These are phyloP conservation scores for Meghimatium bilineatum DNA, from an alignment of 2,888 invertebrate genomes.

Conservation along the genomic window DNA sequence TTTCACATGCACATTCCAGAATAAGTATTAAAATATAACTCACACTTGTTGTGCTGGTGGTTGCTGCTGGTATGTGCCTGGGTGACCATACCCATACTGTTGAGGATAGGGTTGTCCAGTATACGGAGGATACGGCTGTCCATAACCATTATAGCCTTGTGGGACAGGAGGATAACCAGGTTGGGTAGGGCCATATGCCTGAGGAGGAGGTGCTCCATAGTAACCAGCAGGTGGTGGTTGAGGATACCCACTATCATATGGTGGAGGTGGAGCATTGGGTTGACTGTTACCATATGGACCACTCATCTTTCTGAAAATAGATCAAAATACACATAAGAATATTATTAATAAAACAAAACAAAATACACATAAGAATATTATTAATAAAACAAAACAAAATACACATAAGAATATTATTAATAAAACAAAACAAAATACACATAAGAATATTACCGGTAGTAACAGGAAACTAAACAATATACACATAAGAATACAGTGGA, in stretches of 20 bases:
- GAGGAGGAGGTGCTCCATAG: constrained; percentile 38
- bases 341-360: neutral
- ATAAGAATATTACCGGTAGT: too few relatives aligned
- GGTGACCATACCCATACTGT: constrained; percentile 32
- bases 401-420: too few relatives aligned
- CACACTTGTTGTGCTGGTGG: constrained; percentile 37
- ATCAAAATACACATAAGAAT: neutral
- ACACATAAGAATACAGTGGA: too few relatives aligned
- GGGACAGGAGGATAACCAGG: neutral
- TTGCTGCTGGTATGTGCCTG: constrained; percentile 24
- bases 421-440: too few relatives aligned
- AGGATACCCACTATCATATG: constrained; percentile 32
- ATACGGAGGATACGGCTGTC: constrained; percentile 17
- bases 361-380: too few relatives aligned
- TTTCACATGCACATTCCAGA: too few relatives aligned
- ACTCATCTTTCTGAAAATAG: constrained; percentile 25
- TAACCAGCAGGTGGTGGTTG: constrained; percentile 8
- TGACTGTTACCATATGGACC: neutral
- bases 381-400: too few relatives aligned
- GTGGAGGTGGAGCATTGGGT: constrained; percentile 24
- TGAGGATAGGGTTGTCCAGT: constrained; percentile 15
- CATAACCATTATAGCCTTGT: constrained; percentile 24
- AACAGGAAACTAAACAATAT: too few relatives aligned
- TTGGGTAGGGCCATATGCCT: constrained; percentile 13
- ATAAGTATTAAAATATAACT: neutral